Base-by-base conservation (phyloP, 2,888 invertebrate species). In the Stenoptilia bipunctidactyla region DNA sequence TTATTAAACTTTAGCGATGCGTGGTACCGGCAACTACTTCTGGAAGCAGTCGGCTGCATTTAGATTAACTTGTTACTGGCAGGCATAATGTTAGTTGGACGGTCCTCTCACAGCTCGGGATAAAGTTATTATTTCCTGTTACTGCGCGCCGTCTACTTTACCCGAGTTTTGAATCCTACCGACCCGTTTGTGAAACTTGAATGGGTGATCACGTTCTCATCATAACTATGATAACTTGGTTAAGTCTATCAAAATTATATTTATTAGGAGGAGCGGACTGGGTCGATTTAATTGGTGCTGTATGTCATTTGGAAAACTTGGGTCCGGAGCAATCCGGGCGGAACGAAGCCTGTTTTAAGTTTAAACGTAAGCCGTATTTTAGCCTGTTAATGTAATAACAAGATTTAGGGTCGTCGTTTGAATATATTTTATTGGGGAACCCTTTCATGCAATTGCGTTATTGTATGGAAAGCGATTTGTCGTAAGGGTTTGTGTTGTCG, bases 111-210 rank as follows among this genome's bases (percentile, higher is more conserved):
- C 68, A 72, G 68, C 72, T 66, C 51, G 57, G 68, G 69, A 79
- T 76, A 73, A 82, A 82, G 77, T 82, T 82, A 82, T 79, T 80
- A 79, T 79, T 82, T 80, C 82, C 76, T 69, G 77, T 67, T 77
- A 77, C 69, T 68, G 66, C 47, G 62, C 61, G 61, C 66, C 70
- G 71, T 70, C 70, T 71, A 76, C 74, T 79, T 72, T 67, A 71
- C 66, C 69, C 58, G 66, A 80, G 77, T 79, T 76, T 76, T 68
- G 66, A 74, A 72, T 75, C 66, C 61, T 64, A 72, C 61, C 69
- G 63, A 66, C 56, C 66, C 68, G 66, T 74, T 75, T 70, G 66
- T 65, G 67, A 74, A 74, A 72, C 74, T 74, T 74, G 68, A 76
- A 75, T 73, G 66, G 73, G 60, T 76, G 75, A 79, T 79, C 76